Conservation (phyloP, 2,888 invertebrate species). For the Nezara viridula region DNA sequence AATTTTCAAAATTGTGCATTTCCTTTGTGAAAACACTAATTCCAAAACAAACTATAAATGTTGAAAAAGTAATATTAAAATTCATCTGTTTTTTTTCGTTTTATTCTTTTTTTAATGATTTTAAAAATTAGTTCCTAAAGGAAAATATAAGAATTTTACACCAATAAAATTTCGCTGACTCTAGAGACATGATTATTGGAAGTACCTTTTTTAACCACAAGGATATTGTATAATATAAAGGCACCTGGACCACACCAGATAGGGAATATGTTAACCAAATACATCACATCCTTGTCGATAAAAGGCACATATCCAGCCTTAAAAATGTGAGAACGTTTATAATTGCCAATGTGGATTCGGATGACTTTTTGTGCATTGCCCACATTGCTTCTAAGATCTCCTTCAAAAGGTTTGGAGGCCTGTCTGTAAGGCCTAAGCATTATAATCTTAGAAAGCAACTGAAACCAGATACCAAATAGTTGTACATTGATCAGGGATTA, state of each 20-base stretch:
- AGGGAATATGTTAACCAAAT: background rate
- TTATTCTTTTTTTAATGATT: no score
- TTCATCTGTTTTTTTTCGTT: no score
- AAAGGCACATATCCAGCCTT: conserved; percentile 4
- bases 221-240: background rate
- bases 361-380: background rate
- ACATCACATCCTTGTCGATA: background rate
- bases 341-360: background rate
- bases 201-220: background rate
- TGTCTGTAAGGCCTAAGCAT: background rate
- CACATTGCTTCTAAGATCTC: background rate
- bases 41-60: no score
- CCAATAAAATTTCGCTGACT: no score
- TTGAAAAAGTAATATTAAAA: no score
- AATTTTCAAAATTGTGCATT: no score
- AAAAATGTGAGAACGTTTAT: background rate
- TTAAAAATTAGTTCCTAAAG: no score
- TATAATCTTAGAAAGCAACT: background rate
- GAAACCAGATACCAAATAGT: background rate
- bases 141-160: no score
- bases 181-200: background rate
- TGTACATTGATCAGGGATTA: background rate
- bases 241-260: background rate
- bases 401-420: background rate
- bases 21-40: no score